These are phyloP conservation scores for Carpatolechia fugitivella DNA, from an alignment of 2,888 invertebrate genomes.

Conservation along the genomic window DNA sequence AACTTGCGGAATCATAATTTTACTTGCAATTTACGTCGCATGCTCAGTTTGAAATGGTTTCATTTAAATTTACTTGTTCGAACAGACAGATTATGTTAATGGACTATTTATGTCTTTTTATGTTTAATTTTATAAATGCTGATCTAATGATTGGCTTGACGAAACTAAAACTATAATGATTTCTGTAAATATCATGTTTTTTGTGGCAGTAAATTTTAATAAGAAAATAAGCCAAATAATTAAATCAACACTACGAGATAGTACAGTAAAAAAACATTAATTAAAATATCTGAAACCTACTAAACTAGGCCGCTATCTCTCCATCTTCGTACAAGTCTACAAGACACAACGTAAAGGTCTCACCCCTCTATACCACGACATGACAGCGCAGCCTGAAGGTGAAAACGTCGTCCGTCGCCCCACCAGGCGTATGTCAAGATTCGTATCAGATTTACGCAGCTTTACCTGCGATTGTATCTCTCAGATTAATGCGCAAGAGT, in stretches of 20 bases:
- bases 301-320: neutral
- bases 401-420: conserved; percentile 31
- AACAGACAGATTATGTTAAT: too few relatives aligned
- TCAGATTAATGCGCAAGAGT: conserved; percentile 66
- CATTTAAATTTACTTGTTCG: neutral
- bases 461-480: conserved; percentile 64
- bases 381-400: conserved; percentile 24
- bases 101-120: too few relatives aligned
- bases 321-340: neutral
- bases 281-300: neutral
- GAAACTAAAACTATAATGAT: too few relatives aligned
- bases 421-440: conserved; percentile 60
- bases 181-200: too few relatives aligned
- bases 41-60: neutral
- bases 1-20: conserved; percentile 5
- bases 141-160: too few relatives aligned
- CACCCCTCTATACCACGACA: conserved; percentile 9
- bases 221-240: too few relatives aligned
- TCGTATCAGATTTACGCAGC: conserved; percentile 67
- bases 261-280: neutral
- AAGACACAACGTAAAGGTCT: conserved; percentile 13
- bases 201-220: too few relatives aligned
- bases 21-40: neutral
- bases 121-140: too few relatives aligned
- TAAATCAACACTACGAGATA: neutral